A percentile compares a stretch with the other conserved stretches of the same genome.
phyloP scores from a whole-genome alignment of 2,797 vertebrate genomes.

The Propithecus deckenii region DNA sequence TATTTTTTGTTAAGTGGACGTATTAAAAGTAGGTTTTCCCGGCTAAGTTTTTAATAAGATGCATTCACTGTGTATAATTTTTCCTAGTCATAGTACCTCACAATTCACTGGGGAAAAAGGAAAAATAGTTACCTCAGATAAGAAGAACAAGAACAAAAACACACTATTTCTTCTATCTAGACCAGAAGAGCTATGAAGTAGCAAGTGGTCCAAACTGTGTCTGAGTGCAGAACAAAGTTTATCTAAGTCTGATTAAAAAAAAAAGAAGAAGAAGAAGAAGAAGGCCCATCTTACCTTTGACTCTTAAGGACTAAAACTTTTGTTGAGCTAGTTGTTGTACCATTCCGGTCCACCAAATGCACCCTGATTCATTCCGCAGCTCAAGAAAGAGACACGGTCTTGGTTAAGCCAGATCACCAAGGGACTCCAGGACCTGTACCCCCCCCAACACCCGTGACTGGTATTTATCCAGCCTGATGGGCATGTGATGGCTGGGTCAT shows the following conservation, averaged over 20 bases:
- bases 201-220: neutral
- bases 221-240: neutral
- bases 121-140: neutral
- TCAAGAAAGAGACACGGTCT: neutral
- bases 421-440: neutral
- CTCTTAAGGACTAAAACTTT: neutral
- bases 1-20: neutral
- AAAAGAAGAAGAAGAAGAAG: neutral
- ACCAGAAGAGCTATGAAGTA: neutral
- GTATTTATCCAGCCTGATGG: neutral
- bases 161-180: neutral
- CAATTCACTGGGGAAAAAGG: neutral
- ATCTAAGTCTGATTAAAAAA: neutral
- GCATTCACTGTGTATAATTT: neutral
- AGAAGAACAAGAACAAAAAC: neutral
- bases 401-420: neutral
- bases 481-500: neutral
- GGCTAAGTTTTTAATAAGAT: neutral
- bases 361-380: neutral
- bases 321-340: neutral
- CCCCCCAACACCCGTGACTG: neutral
- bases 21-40: neutral
- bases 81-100: neutral
- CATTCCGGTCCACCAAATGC: neutral
- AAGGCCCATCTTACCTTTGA: neutral